These are phyloP conservation scores for Pluvialis apricaria DNA, from an alignment of 2,113 vertebrate genomes.

Conservation along the genomic window DNA sequence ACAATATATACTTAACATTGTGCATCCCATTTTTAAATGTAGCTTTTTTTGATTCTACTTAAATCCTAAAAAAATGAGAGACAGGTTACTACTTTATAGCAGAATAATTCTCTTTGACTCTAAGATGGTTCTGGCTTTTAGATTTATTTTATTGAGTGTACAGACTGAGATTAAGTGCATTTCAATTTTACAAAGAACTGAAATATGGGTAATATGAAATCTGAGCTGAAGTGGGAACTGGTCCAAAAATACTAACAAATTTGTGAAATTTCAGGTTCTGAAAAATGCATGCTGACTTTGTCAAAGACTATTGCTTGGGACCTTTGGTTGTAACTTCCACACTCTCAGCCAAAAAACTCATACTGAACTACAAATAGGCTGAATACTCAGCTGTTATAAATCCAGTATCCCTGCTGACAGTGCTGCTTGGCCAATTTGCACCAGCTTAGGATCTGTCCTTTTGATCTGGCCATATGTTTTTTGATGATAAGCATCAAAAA, in stretches of 20 bases:
- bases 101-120: neutral
- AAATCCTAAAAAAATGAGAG: neutral
- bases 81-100: neutral
- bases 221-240: neutral
- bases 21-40: neutral
- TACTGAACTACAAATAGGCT: neutral
- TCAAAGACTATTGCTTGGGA: neutral
- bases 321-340: neutral
- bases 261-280: neutral
- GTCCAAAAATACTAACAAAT: neutral
- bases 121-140: neutral
- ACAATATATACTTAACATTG: neutral
- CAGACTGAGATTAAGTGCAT: neutral
- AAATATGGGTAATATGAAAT: neutral
- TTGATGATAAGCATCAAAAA: conserved; percentile 29
- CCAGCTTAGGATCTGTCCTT: neutral
- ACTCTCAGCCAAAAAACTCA: neutral
- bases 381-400: neutral
- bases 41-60: neutral
- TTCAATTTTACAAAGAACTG: conserved; percentile 7
- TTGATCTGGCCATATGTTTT: neutral
- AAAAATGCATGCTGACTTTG: neutral
- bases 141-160: neutral
- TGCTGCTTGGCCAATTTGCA: neutral
- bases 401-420: neutral